Base-by-base conservation (phyloP, 2,797 vertebrate species). In the Chelon auratus region DNA sequence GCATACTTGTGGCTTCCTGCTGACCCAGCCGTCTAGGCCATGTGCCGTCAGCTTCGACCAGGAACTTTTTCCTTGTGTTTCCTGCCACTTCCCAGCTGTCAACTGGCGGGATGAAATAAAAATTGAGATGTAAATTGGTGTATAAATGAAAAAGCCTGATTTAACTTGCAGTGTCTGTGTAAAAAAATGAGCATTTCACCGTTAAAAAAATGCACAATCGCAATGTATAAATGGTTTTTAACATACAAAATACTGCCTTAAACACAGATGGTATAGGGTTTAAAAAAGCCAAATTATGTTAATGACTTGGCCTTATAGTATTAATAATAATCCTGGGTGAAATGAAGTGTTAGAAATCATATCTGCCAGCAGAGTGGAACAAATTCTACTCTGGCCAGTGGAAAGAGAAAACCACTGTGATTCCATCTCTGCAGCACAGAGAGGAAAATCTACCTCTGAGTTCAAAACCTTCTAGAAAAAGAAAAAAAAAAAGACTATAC, bases 301-400 rank as follows among this genome's bases (percentile, higher is more conserved):
- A 70, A 56, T 62, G 56, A 55, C 45, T 77, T 67, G 72, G 63
- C 55, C 69, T 81, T 72, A 66, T 43, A 40, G 7, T 67, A 81
- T 80, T 80, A 68, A 69, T 67, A 82, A 81, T 80, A 68, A 69
- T 81, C 18, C 9, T 40, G 68, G 33, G 68, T 50, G 64, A 75
- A 81, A 82, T 85, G 56, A 88, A 81, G 80, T 77, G 77, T 75
- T 84, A 78, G 83, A 77, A 81, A 68, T 39, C 56, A 26, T 52
- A 70, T 86, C 73, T 85, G 73, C 60, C 81, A 67, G 62, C 56
- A 68, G 75, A 85, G 77, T 77, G 89, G 88, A 92, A 92, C 83
- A 90, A 72, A 80, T 73, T 81, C 75, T 66, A 65, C 58, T 73
- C 68, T 75, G 83, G 75, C 69, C 77, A 82, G 69, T 68, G 88